Evolutionary conservation across 2,113 vertebrate genomes (phyloP), one percentile per base, ranked within the genome.

Genomic region (Macrotis lagotis): DNA sequence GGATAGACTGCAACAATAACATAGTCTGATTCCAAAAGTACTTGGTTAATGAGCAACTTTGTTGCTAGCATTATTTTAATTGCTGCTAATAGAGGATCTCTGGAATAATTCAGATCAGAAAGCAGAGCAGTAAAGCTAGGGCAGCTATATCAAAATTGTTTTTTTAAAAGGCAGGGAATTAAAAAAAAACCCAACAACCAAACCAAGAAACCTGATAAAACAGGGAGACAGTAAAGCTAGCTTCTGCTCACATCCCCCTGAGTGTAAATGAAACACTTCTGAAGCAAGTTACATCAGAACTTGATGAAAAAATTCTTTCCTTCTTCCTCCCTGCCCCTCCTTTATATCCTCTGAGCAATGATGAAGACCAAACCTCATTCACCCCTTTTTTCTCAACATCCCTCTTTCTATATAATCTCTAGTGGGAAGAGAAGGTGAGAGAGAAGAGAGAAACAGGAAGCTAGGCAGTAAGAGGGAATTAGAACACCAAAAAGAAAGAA

Each of bases 401-500:
- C 53, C 26, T 2, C 8, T 9, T 50, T 25, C 25, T 51, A 0
- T n/a, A n/a, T n/a, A n/a, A n/a, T n/a, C n/a, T 47, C 47, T 28
- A 55, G 0, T 6, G 25, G 11, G 3, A 0, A 51, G 52, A n/a
- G 28, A 93, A 59, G 44, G 0, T 19, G 26, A 8, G 47, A 52
- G 8, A 14, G n/a, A 10, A 48, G 25, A 0, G 0, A 74, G 11
- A 49, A 66, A 14, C 28, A 14, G 53, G 2, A 19, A 16, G 3
- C 0, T 3, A 51, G 51, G 11, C 10, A 51, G 14, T 12, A 8
- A 8, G n/a, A 28, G 88, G 28, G 6, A 16, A 37, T 8, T 0
- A 1, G 5, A 47, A 3, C 0, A 6, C 0, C 0, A 44, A 0
- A n/a, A 26, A 1, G 48, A 9, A 8, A 31, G 52, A 26, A 52